Evolutionary conservation across 2,113 vertebrate genomes (phyloP).

Genomic region (Chlorocebus sabaeus): DNA sequence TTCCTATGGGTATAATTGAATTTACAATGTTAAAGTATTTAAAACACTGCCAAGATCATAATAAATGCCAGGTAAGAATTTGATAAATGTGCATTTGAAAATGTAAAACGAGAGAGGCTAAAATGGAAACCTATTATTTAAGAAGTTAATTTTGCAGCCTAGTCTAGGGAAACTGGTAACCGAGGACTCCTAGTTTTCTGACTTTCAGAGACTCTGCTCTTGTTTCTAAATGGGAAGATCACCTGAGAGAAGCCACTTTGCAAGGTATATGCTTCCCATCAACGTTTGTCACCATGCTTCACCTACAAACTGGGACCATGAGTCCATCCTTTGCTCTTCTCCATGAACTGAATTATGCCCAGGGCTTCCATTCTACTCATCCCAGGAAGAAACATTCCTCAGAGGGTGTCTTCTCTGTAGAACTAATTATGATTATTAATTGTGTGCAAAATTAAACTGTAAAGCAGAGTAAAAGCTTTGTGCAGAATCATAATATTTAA

Average conservation of each 20-base stretch:
- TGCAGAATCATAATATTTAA: constrained; percentile 68
- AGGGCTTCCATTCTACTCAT: not conserved
- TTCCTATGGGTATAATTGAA: not conserved
- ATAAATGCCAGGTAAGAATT: not conserved
- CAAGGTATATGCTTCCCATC: not conserved
- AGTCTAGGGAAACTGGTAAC: not conserved
- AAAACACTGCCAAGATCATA: not conserved
- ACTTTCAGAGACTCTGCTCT: not conserved
- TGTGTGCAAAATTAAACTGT: constrained; percentile 78
- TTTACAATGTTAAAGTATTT: not conserved
- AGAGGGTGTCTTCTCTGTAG: not conserved
- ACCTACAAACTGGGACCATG: not conserved
- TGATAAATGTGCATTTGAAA: not conserved
- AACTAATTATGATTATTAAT: constrained; percentile 55
- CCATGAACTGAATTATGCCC: not conserved
- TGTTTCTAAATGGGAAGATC: not conserved
- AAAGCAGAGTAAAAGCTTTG: constrained; percentile 69
- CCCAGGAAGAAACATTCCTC: not conserved
- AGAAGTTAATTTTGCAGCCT: not conserved
- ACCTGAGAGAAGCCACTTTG: not conserved
- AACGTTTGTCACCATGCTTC: not conserved
- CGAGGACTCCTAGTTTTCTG: not conserved
- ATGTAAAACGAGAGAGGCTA: not conserved
- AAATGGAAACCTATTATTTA: not conserved
- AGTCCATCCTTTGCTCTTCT: not conserved